phyloP scores from a whole-genome alignment of 2,113 vertebrate species.

The Neogale vison region DNA sequence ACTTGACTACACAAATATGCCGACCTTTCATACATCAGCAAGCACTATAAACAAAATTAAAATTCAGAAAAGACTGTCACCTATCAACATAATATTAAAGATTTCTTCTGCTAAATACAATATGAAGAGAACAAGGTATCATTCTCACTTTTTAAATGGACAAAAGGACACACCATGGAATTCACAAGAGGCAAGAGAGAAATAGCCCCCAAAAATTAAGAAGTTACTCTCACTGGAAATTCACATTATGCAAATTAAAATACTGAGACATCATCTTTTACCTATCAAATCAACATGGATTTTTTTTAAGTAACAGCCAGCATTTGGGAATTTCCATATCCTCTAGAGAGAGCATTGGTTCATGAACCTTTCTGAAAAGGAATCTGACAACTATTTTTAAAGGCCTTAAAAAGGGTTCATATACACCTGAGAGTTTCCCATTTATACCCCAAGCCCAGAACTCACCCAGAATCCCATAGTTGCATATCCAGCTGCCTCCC shows the following conservation, averaged over 20 bases:
- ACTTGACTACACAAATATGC: not conserved
- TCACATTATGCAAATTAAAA: not conserved
- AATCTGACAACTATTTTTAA: conserved; percentile 28
- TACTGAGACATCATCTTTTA: not conserved
- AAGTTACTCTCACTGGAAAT: not conserved
- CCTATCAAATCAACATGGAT: not conserved
- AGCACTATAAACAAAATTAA: not conserved
- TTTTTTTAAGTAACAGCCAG: not conserved
- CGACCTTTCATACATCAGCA: not conserved
- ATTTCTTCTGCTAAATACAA: not conserved
- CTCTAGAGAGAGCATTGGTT: not conserved
- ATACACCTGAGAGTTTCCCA: not conserved
- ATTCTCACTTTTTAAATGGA: not conserved
- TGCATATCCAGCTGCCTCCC: not conserved
- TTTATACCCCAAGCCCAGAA: not conserved
- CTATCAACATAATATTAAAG: not conserved
- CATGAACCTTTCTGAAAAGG: not conserved
- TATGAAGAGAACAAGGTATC: not conserved
- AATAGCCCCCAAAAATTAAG: not conserved
- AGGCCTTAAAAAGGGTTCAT: not conserved
- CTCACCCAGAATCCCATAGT: not conserved
- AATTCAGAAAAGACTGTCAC: conserved; percentile 19
- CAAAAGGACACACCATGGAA: not conserved
- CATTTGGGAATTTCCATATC: not conserved
- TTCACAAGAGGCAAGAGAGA: not conserved